Conservation (phyloP, 2,888 invertebrate genomes). For the Dysmachus trigonus region DNA sequence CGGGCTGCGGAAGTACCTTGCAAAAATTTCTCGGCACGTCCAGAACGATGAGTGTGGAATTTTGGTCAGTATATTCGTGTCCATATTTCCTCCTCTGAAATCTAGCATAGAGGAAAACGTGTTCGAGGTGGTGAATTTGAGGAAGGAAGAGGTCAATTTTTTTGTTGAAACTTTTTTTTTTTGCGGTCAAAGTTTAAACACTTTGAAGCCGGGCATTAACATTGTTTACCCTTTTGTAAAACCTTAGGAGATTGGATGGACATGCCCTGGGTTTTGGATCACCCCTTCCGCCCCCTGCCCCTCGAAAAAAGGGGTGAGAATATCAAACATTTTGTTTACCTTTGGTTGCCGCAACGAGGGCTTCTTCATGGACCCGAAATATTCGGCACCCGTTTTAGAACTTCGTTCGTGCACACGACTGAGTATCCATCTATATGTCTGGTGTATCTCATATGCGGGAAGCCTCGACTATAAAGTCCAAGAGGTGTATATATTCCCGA, state of each 20-base stretch:
- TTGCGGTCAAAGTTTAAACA: slow-evolving; percentile 49
- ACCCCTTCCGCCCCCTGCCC: not conserved
- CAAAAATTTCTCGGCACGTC: slow-evolving; percentile 17
- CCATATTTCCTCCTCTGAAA: not conserved
- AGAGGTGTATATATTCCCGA: not conserved
- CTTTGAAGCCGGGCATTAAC: slow-evolving; percentile 47
- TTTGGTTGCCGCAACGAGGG: slow-evolving; percentile 42
- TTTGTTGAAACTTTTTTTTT: slow-evolving; percentile 42
- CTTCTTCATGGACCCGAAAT: not conserved
- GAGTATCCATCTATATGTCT: not conserved
- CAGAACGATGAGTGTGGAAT: not conserved
- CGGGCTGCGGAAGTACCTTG: not conserved
- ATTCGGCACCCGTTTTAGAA: not conserved
- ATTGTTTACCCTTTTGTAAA: slow-evolving; percentile 48
- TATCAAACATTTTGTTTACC: slow-evolving; percentile 46
- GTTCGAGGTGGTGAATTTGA: not conserved
- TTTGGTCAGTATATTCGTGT: not conserved
- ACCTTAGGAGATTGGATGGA: slow-evolving; percentile 22
- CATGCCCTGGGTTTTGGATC: not conserved
- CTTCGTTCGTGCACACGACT: not conserved
- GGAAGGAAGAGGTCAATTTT: not conserved
- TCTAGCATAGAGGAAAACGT: not conserved
- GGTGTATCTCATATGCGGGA: not conserved
- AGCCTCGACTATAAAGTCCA: not conserved
- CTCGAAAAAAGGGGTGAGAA: slow-evolving; percentile 29